Conservation (phyloP, 1,140 invertebrate species). For the Calliopsis andreniformis region DNA sequence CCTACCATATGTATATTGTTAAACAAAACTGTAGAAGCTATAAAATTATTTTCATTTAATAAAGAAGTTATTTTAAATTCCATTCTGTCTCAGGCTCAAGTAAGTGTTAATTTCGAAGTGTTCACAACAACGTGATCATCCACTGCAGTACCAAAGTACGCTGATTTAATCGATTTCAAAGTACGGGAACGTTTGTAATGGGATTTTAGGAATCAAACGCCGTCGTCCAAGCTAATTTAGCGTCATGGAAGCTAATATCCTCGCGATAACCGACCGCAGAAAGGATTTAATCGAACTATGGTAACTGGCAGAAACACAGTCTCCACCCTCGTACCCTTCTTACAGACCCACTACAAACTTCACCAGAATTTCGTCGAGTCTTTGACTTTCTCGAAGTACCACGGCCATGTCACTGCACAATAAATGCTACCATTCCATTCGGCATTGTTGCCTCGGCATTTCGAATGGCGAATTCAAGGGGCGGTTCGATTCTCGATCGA, state of each 20-base stretch:
- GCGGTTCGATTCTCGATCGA: slow-evolving; percentile 16
- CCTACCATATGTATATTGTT: no score
- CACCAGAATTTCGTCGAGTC: slow-evolving; percentile 10
- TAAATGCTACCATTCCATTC: slow-evolving; percentile 3
- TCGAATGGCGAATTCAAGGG: background rate
- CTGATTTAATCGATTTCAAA: background rate
- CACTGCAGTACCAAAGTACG: no score
- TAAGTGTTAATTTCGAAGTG: no score
- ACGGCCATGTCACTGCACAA: background rate
- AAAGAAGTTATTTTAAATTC: no score
- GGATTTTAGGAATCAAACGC: slow-evolving; percentile 9
- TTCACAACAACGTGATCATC: no score
- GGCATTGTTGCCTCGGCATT: slow-evolving; percentile 5
- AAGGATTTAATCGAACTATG: slow-evolving; percentile 11
- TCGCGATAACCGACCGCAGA: background rate
- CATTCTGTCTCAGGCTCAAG: no score
- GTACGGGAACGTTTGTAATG: background rate
- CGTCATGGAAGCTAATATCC: slow-evolving; percentile 4
- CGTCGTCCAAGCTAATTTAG: background rate
- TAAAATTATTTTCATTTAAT: no score
- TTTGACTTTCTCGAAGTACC: slow-evolving; percentile 15
- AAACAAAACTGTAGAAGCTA: no score
- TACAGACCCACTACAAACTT: background rate
- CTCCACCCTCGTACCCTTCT: background rate
- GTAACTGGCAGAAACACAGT: background rate